phyloP scores from a whole-genome alignment of 1,140 invertebrate species.

The Drosophila jambulina region DNA sequence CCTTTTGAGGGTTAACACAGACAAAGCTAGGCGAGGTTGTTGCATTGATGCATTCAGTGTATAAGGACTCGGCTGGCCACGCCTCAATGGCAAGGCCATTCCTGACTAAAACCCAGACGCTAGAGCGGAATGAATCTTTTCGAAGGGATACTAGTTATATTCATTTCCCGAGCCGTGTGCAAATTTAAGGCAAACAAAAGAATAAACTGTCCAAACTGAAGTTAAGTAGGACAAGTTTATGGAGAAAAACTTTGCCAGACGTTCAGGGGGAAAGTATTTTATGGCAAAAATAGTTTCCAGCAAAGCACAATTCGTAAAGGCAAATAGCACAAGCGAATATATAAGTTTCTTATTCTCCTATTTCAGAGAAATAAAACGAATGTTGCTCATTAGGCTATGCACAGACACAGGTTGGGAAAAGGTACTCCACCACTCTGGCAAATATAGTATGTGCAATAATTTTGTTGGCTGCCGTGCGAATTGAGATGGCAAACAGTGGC shows the following conservation, averaged over 20 bases:
- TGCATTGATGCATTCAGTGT: slow-evolving; percentile 62
- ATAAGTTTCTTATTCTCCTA: slow-evolving; percentile 15
- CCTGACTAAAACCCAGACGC: slow-evolving; percentile 19
- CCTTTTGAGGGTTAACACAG: slow-evolving; percentile 47
- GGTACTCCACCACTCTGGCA: slow-evolving; percentile 7
- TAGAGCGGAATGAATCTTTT: neutral
- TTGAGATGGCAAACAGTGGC: slow-evolving; percentile 27
- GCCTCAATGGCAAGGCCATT: slow-evolving; percentile 58
- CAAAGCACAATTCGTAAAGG: no score
- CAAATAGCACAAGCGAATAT: slow-evolving; percentile 26
- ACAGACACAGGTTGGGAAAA: slow-evolving; percentile 37
- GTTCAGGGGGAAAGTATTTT: slow-evolving; percentile 9
- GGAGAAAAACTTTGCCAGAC: slow-evolving; percentile 2
- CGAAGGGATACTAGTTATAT: neutral
- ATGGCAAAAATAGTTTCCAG: slow-evolving; percentile 1
- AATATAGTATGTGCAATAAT: slow-evolving; percentile 16
- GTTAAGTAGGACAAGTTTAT: slow-evolving; percentile 15
- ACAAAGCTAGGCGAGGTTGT: slow-evolving; percentile 32
- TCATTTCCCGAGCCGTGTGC: neutral
- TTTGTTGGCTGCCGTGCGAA: slow-evolving; percentile 27
- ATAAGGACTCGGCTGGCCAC: slow-evolving; percentile 1
- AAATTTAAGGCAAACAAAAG: slow-evolving; percentile 62
- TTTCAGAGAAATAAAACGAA: slow-evolving; percentile 47
- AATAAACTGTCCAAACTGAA: slow-evolving; percentile 4
- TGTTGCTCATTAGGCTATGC: slow-evolving; percentile 48